A percentile compares a stretch with the other conserved stretches of the same genome.
Evolutionary conservation across 2,797 vertebrate genomes (phyloP).

Genomic region (Alca torda): DNA sequence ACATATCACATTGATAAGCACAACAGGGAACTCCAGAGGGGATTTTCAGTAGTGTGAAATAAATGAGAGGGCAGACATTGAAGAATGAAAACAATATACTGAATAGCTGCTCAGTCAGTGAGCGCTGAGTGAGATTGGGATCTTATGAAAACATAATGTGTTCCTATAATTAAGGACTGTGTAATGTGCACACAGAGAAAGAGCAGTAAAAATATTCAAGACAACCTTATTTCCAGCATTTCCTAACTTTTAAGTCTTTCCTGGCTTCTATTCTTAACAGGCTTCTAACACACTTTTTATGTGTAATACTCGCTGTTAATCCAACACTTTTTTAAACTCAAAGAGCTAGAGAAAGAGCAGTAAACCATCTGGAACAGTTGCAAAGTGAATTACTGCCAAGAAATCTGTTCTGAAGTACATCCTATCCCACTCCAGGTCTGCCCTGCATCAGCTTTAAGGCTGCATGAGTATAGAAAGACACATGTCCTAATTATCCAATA

Average conservation of each 20-base stretch:
- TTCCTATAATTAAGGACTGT: background rate
- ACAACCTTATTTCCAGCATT: background rate
- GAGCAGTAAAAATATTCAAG: background rate
- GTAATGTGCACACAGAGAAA: conserved; percentile 4
- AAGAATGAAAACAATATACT: background rate
- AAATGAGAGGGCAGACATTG: background rate
- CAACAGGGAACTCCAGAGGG: background rate
- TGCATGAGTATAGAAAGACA: background rate
- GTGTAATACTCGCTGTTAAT: background rate
- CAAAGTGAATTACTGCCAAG: background rate
- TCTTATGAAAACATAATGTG: background rate
- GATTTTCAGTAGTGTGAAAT: background rate
- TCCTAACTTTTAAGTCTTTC: background rate
- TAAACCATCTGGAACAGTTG: background rate
- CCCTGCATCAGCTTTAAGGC: background rate
- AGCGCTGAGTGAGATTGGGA: background rate
- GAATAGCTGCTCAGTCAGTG: background rate
- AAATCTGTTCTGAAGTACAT: background rate
- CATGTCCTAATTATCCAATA: background rate
- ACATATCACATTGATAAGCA: background rate
- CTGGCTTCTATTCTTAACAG: background rate
- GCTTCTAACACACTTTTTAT: background rate
- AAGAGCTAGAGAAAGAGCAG: background rate
- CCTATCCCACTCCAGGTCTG: background rate
- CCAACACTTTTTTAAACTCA: background rate